These are phyloP conservation scores for Cephus spinipes DNA, from an alignment of 2,888 invertebrate species.

Conservation along the genomic window DNA sequence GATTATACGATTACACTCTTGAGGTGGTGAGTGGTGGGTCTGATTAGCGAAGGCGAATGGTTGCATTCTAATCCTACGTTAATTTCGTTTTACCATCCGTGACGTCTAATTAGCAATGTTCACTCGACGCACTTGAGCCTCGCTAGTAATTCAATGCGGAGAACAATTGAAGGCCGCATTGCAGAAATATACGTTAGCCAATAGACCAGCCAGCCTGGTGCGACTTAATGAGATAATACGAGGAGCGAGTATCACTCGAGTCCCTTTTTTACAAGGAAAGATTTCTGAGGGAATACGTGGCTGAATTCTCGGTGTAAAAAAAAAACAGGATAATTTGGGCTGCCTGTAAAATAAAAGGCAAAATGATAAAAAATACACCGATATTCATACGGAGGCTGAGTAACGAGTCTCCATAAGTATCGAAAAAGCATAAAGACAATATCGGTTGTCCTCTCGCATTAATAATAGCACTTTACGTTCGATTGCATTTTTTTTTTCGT, in stretches of 20 bases:
- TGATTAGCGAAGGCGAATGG: background rate
- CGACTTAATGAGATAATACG: background rate
- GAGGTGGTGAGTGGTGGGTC: background rate
- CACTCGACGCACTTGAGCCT: slow-evolving; percentile 21
- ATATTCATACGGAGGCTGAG: background rate
- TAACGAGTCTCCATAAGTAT: slow-evolving; percentile 14
- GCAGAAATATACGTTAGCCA: background rate
- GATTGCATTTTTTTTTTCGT: background rate
- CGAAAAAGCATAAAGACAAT: slow-evolving; percentile 23
- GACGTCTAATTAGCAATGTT: slow-evolving; percentile 26
- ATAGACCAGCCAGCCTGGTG: background rate
- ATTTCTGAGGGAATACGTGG: background rate
- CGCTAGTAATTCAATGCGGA: slow-evolving; percentile 12
- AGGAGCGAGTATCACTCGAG: background rate
- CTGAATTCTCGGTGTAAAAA: background rate
- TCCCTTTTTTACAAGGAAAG: background rate
- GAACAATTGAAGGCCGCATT: background rate
- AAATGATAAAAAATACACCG: background rate
- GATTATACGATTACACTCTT: background rate
- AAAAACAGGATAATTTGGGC: background rate
- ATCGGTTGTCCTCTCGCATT: background rate
- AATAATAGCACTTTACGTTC: slow-evolving; percentile 12
- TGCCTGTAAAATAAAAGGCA: background rate
- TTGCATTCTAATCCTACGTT: slow-evolving; percentile 17
- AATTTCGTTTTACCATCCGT: background rate